Evolutionary conservation across 1,140 invertebrate species (phyloP), one percentile per base, ranked within the genome.

Genomic region (Uloborus diversus): DNA sequence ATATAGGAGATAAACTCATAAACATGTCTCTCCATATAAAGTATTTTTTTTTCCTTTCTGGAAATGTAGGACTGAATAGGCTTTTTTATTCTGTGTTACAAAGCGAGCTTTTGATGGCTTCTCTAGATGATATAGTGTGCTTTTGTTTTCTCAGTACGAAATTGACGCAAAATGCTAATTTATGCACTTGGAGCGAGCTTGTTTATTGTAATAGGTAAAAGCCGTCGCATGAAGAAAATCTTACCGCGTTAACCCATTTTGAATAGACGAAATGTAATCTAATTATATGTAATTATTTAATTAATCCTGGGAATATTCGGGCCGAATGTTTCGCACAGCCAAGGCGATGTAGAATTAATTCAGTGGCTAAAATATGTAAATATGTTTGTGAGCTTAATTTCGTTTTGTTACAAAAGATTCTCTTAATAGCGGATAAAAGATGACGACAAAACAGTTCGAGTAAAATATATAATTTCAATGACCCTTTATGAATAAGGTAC

Each of bases 31-130:
- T 23, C 20, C 5, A 25, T 68, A 68, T 30, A 42, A 53, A 68
- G 53, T 51, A 68, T 14, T 30, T 17, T 32, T 68, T 51, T 68
- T 68, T 32, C 17, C 14, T 53, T 53, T 14, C 49, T 51, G 65
- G 53, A 51, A 65, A 65, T 27, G 17, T 37, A 23, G 65, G 35
- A 20, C 42, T 28, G 65, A 51, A 68, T 68, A 51, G 49, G 65
- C 53, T 68, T 68, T 56, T 68, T 68, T 53, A 68, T 68, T 68
- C 65, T 30, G 53, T 68, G 65, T 68, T 68, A 68, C 65, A 68
- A 68, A 68, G n/a, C n/a, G n/a, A 68, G 65, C 49, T 20, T 28
- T 13, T 53, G 42, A 64, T 64, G 61, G 61, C 17, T 35, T 37
- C 27, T 51, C 20, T 11, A 51, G 33, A 68, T 68, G 65, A 68